Evolutionary conservation across 2,888 invertebrate genomes (phyloP), one percentile per base, ranked within the genome.

Genomic region (Seira ritae): DNA sequence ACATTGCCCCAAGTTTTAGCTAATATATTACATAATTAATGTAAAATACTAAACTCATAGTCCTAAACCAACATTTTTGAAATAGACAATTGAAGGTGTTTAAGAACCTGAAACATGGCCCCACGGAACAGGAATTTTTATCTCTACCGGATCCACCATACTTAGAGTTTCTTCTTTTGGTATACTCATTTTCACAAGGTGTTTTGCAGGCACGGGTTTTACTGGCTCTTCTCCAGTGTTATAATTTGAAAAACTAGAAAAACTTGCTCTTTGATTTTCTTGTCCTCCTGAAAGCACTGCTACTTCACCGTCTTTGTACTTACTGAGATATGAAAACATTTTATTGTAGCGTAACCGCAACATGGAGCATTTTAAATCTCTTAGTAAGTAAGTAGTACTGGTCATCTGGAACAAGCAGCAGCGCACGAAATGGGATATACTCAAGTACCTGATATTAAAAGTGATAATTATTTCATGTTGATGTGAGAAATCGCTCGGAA

Each of bases 1-100:
- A 90, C 73, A 37, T 77, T 79, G 8, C 88, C 87, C 84, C 80
- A 86, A 2, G 84, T 62, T 71, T 86, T 87, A 0, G 84, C 87
- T 86, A 46, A 22, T 50, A 19, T 60, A 37, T 46, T 60, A 68
- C 24, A 60, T 8, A 55, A 1, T n/a, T n/a, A 10, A 15, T 6
- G 60, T 55, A 55, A 55, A 3, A 2, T 4, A 31, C 2, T 31
- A 4, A 31, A 31, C 31, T 31, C 8, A 4, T 2, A 31, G 31
- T 31, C 2, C 8, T n/a, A n/a, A n/a, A n/a, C 8, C 31, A 31
- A 31, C 31, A 31, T 31, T 8, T 31, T 31, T 31, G 31, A 31
- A 31, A 8, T 8, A 31, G 31, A 31, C 31, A 8, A 31, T 31
- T 31, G 31, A 31, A 31, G 31, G 31, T 74, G 19, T 42, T 8